A percentile compares a stretch with the other conserved stretches of the same genome.
Evolutionary conservation across 2,797 vertebrate species (phyloP).

Genomic region (Parambassis ranga): DNA sequence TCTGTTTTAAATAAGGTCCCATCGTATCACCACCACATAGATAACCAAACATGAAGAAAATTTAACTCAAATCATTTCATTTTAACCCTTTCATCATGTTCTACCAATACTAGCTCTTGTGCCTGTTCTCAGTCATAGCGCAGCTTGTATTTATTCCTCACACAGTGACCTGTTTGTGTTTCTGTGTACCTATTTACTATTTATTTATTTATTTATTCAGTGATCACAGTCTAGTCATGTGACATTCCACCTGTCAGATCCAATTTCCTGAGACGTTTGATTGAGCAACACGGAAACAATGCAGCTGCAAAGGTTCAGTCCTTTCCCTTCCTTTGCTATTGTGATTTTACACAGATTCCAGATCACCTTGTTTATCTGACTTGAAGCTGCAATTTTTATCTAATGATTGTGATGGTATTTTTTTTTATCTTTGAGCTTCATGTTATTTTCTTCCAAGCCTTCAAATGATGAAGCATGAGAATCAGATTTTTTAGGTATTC

Average conservation of each 20-base stretch:
- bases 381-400: background rate
- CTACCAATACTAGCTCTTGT: background rate
- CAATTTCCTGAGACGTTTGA: constrained; percentile 77
- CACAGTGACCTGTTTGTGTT: constrained; percentile 13
- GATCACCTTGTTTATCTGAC: background rate
- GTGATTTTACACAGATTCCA: background rate
- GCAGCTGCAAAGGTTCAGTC: constrained; percentile 35
- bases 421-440: background rate
- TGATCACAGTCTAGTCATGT: constrained; percentile 39
- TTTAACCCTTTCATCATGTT: background rate
- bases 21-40: constrained; percentile 15
- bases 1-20: constrained; percentile 41
- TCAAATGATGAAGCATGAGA: background rate
- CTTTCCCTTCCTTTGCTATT: background rate
- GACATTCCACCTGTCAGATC: constrained; percentile 79
- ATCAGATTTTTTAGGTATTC: constrained; percentile 20
- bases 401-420: background rate
- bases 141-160: background rate
- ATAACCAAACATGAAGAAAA: background rate
- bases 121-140: background rate
- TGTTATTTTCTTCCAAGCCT: background rate
- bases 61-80: background rate
- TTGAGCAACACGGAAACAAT: constrained; percentile 63
- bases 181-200: constrained; percentile 18
- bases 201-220: constrained; percentile 64